These are phyloP conservation scores for Chloromyia formosa DNA, from an alignment of 2,888 invertebrate genomes.

Conservation along the genomic window DNA sequence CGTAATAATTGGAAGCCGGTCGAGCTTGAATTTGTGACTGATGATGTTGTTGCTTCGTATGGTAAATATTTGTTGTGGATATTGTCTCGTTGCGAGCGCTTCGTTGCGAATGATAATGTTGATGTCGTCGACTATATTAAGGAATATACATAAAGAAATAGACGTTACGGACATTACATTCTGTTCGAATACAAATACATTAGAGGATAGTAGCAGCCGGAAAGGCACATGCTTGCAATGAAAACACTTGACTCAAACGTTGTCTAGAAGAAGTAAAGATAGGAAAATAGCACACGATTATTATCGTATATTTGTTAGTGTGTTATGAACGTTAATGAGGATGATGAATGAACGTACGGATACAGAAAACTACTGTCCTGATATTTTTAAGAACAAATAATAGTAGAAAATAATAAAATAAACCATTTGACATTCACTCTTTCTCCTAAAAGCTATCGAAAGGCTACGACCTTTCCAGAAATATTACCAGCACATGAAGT, in stretches of 20 bases:
- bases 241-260: conserved; percentile 32
- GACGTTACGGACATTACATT: not conserved
- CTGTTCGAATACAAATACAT: not conserved
- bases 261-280: conserved; percentile 38
- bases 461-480: too few species aligned
- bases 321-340: not conserved
- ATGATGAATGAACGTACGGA: not conserved
- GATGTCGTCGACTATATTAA: conserved; percentile 69
- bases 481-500: too few species aligned
- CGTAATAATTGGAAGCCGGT: conserved; percentile 84
- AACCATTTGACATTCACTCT: too few species aligned
- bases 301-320: not conserved
- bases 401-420: too few species aligned
- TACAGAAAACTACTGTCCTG: too few species aligned
- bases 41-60: conserved; percentile 19
- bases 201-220: conserved; percentile 27
- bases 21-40: conserved; percentile 61
- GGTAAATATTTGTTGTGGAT: conserved; percentile 44
- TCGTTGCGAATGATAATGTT: conserved; percentile 73
- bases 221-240: conserved; percentile 35
- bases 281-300: conserved; percentile 26
- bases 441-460: too few species aligned
- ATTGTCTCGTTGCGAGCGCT: conserved; percentile 60
- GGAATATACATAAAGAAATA: not conserved
- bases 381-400: too few species aligned